Evolutionary conservation across 1,140 invertebrate species (phyloP).

Genomic region (Drosophila subpulchrella): DNA sequence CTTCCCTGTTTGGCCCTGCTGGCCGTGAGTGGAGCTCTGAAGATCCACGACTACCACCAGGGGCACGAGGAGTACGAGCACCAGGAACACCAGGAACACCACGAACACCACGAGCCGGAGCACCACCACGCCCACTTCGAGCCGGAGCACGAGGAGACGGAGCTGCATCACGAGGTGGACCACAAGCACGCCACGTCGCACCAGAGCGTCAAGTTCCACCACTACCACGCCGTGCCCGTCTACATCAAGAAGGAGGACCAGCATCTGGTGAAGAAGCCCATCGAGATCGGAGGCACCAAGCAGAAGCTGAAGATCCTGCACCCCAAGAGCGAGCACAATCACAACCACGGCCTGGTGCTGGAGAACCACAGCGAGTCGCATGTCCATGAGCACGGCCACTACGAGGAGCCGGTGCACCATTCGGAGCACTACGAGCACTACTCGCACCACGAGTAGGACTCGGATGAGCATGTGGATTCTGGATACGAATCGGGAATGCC

Average conservation of each 20-base stretch:
- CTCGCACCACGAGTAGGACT: slow-evolving; percentile 68
- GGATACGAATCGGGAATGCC: slow-evolving; percentile 17
- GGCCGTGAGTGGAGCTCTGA: slow-evolving; percentile 49
- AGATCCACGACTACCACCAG: slow-evolving; percentile 75
- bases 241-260: slow-evolving; percentile 88
- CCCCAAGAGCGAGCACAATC: slow-evolving; percentile 86
- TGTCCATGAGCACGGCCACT: slow-evolving; percentile 85
- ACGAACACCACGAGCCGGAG: slow-evolving; percentile 50
- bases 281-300: slow-evolving; percentile 87
- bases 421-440: slow-evolving; percentile 78
- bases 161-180: slow-evolving; percentile 86
- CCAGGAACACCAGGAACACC: slow-evolving; percentile 31
- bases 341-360: slow-evolving; percentile 86
- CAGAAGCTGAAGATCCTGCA: slow-evolving; percentile 87
- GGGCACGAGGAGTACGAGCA: slow-evolving; percentile 27
- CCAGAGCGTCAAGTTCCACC: slow-evolving; percentile 88
- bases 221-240: slow-evolving; percentile 88
- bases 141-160: slow-evolving; percentile 85
- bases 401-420: slow-evolving; percentile 81
- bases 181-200: slow-evolving; percentile 88
- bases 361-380: slow-evolving; percentile 86
- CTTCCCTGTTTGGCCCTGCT: slow-evolving; percentile 63
- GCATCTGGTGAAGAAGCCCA: slow-evolving; percentile 87
- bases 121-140: slow-evolving; percentile 75
- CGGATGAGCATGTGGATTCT: not conserved